Evolutionary conservation across 2,113 vertebrate genomes (phyloP).

Genomic region (Eolophus roseicapilla): DNA sequence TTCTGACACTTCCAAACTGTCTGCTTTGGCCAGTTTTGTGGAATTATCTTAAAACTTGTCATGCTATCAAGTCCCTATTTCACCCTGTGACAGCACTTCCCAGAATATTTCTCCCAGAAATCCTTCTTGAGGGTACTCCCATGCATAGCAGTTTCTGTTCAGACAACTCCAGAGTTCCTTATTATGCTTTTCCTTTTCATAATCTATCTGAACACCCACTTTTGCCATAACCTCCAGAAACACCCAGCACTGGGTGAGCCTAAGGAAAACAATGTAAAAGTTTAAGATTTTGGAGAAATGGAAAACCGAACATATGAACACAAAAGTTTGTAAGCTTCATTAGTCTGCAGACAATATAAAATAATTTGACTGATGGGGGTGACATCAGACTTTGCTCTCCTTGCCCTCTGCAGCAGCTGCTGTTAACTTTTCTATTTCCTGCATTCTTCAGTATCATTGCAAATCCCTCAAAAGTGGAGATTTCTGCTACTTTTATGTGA

Average conservation of each 20-base stretch:
- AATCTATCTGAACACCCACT: neutral
- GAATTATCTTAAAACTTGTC: neutral
- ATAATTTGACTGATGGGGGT: neutral
- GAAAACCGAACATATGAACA: neutral
- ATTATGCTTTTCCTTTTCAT: neutral
- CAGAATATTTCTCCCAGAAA: neutral
- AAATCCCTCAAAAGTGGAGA: neutral
- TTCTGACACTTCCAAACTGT: neutral
- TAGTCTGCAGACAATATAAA: neutral
- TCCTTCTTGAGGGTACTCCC: neutral
- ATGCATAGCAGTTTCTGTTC: neutral
- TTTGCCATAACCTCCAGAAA: neutral
- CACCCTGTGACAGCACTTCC: neutral
- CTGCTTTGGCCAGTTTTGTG: neutral
- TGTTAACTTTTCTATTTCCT: neutral
- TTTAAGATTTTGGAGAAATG: neutral
- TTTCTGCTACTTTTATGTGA: neutral
- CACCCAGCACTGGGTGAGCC: neutral
- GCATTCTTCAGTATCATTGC: neutral
- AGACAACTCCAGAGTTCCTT: neutral
- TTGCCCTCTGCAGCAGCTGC: neutral
- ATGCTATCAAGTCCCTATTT: neutral
- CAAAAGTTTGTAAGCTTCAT: neutral
- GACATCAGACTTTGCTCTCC: neutral
- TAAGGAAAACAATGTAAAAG: neutral